A percentile compares a stretch with the other conserved stretches of the same genome.
These are phyloP conservation scores for Liasis olivaceus DNA, from an alignment of 2,797 vertebrate species.

Conservation along the genomic window DNA sequence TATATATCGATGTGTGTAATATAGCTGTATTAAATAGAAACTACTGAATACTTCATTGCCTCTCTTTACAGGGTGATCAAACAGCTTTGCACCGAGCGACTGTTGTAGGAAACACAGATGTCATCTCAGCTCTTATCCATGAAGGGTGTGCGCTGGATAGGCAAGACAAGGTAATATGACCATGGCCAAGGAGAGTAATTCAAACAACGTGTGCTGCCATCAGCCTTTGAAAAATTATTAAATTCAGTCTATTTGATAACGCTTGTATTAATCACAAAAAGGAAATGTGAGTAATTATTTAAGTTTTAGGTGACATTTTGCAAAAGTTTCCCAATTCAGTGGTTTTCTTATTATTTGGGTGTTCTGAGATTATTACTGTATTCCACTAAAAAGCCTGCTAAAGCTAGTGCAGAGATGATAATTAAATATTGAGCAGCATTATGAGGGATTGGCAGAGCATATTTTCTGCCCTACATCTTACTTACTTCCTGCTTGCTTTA, in stretches of 20 bases:
- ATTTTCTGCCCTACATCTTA: neutral
- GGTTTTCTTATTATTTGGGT: neutral
- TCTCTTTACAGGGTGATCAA: conserved; percentile 85
- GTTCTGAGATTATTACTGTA: neutral
- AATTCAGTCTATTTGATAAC: neutral
- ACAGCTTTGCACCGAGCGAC: conserved; percentile 92
- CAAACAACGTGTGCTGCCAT: too few relatives aligned
- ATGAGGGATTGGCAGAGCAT: neutral
- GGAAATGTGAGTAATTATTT: too few relatives aligned
- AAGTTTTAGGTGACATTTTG: too few relatives aligned
- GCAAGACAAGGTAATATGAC: conserved; percentile 88
- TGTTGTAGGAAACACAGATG: conserved; percentile 87
- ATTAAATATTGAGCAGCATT: too few relatives aligned
- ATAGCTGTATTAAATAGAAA: neutral
- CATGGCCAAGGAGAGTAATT: neutral
- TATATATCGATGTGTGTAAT: neutral
- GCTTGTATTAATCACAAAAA: neutral
- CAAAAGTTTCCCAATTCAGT: neutral
- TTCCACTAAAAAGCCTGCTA: neutral
- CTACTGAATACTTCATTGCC: neutral
- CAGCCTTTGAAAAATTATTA: neutral
- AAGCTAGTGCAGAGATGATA: neutral
- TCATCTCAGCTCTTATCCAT: conserved; percentile 87
- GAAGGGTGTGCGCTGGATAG: conserved; percentile 94
- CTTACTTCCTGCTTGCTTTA: neutral